phyloP scores from a whole-genome alignment of 2,888 invertebrate genomes.

The Caenorhabditis afra region DNA sequence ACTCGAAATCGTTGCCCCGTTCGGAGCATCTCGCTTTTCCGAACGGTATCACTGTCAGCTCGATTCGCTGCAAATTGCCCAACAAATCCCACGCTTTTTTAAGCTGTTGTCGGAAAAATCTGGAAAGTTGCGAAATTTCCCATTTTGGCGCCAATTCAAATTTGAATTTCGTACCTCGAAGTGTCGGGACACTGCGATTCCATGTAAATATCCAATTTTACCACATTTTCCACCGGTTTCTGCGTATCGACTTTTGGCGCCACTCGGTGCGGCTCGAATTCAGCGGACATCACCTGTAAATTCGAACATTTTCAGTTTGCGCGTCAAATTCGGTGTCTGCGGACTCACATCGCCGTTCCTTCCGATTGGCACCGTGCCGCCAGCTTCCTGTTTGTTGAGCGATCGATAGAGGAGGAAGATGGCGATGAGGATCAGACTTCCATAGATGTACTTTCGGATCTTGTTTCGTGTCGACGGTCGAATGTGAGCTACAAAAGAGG shows the following conservation, averaged over 20 bases:
- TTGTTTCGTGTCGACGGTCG: slow-evolving; percentile 58
- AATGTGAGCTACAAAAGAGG: slow-evolving; percentile 60
- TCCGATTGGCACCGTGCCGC: slow-evolving; percentile 11
- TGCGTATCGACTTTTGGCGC: slow-evolving; percentile 3
- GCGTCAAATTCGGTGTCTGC: neutral
- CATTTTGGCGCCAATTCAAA: neutral
- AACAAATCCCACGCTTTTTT: slow-evolving; percentile 61
- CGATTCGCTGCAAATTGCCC: slow-evolving; percentile 69
- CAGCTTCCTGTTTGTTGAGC: slow-evolving; percentile 19
- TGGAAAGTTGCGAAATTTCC: too few species aligned
- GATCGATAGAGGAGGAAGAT: slow-evolving; percentile 46
- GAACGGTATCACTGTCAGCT: slow-evolving; percentile 76
- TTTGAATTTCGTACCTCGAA: slow-evolving; percentile 50
- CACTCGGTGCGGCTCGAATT: slow-evolving; percentile 13
- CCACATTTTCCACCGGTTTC: slow-evolving; percentile 64
- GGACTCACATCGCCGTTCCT: slow-evolving; percentile 47
- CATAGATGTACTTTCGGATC: slow-evolving; percentile 74
- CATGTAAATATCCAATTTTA: slow-evolving; percentile 78
- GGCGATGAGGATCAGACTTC: slow-evolving; percentile 43
- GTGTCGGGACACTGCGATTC: slow-evolving; percentile 80
- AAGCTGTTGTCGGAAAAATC: slow-evolving; percentile 58
- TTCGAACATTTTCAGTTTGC: neutral
- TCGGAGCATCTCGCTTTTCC: slow-evolving; percentile 78
- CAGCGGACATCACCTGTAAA: slow-evolving; percentile 59
- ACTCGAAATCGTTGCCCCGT: slow-evolving; percentile 69